Percentiles rank a stretch among this genome's conserved stretches.
Evolutionary conservation across 2,113 vertebrate genomes (phyloP).

Genomic region (Bos indicus): DNA sequence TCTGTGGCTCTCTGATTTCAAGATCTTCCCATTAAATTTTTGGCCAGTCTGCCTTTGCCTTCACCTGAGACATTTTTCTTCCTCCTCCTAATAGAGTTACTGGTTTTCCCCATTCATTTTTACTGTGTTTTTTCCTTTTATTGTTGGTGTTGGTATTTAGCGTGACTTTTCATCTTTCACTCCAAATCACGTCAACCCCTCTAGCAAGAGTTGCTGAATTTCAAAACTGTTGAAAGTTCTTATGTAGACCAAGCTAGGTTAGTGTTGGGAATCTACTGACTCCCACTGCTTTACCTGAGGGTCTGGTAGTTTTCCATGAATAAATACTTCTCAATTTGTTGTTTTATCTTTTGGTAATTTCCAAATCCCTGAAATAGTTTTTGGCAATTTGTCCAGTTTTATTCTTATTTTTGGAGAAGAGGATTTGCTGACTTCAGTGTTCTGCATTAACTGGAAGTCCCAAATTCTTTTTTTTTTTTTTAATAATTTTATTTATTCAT

Average conservation of each 20-base stretch:
- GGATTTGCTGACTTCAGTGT: not conserved
- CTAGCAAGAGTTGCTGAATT: not conserved
- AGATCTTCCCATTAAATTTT: not conserved
- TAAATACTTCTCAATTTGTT: not conserved
- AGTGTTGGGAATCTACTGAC: not conserved
- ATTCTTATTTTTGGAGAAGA: not conserved
- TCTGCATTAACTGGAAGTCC: not conserved
- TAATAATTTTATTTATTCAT: not conserved
- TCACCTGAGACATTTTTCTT: not conserved
- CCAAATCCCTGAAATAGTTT: not conserved
- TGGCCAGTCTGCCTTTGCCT: not conserved
- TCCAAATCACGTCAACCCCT: not conserved
- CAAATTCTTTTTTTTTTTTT: not conserved
- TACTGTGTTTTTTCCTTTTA: not conserved
- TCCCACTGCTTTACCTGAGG: not conserved
- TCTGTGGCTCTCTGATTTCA: not conserved
- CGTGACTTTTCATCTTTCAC: not conserved
- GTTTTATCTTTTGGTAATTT: not conserved
- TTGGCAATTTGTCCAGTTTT: not conserved
- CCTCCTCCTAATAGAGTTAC: not conserved
- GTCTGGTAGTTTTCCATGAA: not conserved
- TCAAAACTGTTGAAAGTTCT: not conserved
- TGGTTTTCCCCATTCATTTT: not conserved
- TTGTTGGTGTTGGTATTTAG: not conserved
- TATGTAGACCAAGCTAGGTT: not conserved